Conservation (phyloP, 2,113 vertebrate genomes). For the Jacana jacana region DNA sequence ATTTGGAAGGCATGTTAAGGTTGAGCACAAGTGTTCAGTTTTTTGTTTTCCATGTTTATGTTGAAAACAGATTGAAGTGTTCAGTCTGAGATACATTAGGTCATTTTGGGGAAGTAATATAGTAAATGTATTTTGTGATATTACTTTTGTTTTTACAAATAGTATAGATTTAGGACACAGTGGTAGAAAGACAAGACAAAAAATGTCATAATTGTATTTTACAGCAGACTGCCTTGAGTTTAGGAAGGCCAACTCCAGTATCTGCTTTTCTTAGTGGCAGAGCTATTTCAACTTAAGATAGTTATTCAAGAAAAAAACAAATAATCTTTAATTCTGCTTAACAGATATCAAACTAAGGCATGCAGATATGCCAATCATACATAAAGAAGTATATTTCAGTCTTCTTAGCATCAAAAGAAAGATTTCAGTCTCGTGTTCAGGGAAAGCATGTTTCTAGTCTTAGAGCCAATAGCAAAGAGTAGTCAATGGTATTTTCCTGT, state of each 20-base stretch:
- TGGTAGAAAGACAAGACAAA: not conserved
- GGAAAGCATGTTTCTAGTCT: not conserved
- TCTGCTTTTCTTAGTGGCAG: not conserved
- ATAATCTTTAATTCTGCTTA: not conserved
- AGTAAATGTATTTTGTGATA: not conserved
- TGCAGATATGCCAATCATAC: not conserved
- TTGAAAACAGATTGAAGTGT: not conserved
- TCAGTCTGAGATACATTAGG: not conserved
- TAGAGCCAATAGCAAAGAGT: not conserved
- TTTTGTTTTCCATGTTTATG: not conserved
- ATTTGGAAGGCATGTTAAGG: not conserved
- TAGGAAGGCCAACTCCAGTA: not conserved
- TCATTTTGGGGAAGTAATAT: not conserved
- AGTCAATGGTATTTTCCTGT: not conserved
- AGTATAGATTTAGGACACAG: not conserved
- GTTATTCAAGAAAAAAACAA: not conserved
- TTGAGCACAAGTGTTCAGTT: not conserved
- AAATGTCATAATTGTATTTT: not conserved
- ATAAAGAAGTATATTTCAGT: not conserved
- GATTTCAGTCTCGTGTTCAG: not conserved
- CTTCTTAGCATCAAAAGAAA: not conserved
- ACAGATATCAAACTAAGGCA: not conserved
- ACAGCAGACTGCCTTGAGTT: not conserved
- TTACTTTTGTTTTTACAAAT: not conserved
- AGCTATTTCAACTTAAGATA: not conserved